phyloP scores from a whole-genome alignment of 2,888 invertebrate genomes.

The Pollenia labialis region DNA sequence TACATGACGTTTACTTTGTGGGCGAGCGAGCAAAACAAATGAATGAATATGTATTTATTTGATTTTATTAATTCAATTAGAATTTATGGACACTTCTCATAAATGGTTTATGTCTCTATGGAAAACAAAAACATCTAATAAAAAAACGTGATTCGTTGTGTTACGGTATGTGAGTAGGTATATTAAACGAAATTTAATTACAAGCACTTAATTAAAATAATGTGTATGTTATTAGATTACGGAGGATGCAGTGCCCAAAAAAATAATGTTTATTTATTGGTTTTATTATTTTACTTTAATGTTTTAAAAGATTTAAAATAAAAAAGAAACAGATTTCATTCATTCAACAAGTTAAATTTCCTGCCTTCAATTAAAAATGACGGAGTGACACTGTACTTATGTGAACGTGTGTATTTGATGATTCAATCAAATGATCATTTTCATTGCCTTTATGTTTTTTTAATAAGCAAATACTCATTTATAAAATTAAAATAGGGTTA shows the following conservation, averaged over 20 bases:
- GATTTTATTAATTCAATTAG: constrained; percentile 82
- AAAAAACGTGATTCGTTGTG: background rate
- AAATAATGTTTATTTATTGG: too few relatives aligned
- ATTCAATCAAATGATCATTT: background rate
- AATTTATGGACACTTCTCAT: constrained; percentile 77
- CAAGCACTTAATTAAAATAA: constrained; percentile 2
- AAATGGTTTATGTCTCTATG: constrained; percentile 31
- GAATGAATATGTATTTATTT: constrained; percentile 73
- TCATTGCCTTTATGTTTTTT: background rate
- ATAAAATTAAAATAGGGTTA: background rate
- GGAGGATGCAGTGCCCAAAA: background rate
- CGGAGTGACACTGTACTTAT: background rate
- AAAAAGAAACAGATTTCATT: background rate
- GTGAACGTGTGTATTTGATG: background rate
- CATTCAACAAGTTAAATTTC: background rate
- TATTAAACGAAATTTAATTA: constrained; percentile 39
- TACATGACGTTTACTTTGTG: constrained; percentile 3
- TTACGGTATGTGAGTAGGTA: constrained; percentile 25
- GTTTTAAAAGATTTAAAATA: too few relatives aligned
- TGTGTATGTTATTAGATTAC: background rate
- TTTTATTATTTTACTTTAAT: too few relatives aligned
- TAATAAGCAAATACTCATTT: background rate
- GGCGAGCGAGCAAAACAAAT: background rate
- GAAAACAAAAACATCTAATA: background rate
- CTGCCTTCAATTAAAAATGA: background rate